A percentile compares a stretch with the other conserved stretches of the same genome.
Evolutionary conservation across 2,888 invertebrate species (phyloP).

Genomic region (Heteromurus nitidus): DNA sequence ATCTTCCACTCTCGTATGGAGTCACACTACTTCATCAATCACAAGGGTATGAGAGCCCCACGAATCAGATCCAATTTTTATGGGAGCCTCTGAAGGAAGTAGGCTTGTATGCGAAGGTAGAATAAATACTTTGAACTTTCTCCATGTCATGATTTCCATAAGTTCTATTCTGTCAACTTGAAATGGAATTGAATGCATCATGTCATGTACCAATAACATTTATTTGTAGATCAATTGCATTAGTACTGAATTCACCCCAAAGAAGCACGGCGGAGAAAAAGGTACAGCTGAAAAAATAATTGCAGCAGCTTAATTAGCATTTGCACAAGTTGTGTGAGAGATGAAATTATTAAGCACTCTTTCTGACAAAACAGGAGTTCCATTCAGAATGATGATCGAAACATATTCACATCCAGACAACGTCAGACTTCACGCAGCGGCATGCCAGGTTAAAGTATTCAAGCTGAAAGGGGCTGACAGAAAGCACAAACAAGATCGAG

Average conservation of each 20-base stretch:
- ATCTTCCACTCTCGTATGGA: conserved; percentile 95
- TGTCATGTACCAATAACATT: too few species aligned
- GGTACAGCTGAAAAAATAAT: too few species aligned
- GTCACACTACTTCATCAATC: conserved; percentile 78
- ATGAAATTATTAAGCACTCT: neutral
- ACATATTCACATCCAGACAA: conserved; percentile 82
- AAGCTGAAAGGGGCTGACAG: conserved; percentile 95
- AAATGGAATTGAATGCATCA: too few species aligned
- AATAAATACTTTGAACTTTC: neutral
- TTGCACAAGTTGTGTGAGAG: too few species aligned
- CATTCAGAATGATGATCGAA: conserved; percentile 96
- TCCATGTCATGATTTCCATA: neutral
- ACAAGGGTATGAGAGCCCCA: conserved; percentile 80
- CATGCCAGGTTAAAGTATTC: conserved; percentile 95
- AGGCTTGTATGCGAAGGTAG: conserved; percentile 93
- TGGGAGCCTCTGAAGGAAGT: conserved; percentile 98
- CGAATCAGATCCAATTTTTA: conserved; percentile 90
- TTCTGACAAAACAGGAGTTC: too few species aligned
- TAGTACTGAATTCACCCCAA: conserved; percentile 97
- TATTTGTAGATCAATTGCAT: conserved; percentile 89
- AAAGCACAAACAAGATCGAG: conserved; percentile 97
- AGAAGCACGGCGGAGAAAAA: conserved; percentile 98
- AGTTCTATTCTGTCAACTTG: neutral
- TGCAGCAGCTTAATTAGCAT: too few species aligned
- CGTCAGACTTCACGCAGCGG: conserved; percentile 90